A percentile compares a stretch with the other conserved stretches of the same genome.
Evolutionary conservation across 2,113 vertebrate genomes (phyloP).

Genomic region (Lycaon pictus): DNA sequence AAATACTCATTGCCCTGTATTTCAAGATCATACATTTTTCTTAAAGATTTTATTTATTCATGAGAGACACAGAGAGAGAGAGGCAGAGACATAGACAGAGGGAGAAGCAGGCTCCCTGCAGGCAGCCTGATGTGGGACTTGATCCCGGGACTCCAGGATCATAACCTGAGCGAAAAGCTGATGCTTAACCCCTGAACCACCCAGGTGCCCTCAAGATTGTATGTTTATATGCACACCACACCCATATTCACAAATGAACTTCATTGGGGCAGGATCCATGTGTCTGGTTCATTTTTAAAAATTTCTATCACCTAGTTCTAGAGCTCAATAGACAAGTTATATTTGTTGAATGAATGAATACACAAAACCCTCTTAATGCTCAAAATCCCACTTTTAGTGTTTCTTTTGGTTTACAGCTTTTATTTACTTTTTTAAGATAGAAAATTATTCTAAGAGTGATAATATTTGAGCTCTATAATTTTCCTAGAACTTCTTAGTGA

Average conservation of each 20-base stretch:
- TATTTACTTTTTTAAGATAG: neutral
- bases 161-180: too few relatives aligned
- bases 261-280: neutral
- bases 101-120: too few relatives aligned
- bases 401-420: neutral
- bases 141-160: too few relatives aligned
- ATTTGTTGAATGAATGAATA: neutral
- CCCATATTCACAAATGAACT: neutral
- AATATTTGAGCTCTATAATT: neutral
- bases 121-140: too few relatives aligned
- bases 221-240: neutral
- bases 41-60: too few relatives aligned
- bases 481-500: constrained; percentile 19
- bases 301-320: neutral
- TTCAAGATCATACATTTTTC: neutral
- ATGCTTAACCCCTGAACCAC: too few relatives aligned
- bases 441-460: neutral
- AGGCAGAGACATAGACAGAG: too few relatives aligned
- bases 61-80: too few relatives aligned
- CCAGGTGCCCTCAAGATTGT: too few relatives aligned
- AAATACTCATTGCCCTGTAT: neutral
- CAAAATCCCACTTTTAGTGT: neutral
- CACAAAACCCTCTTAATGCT: neutral
- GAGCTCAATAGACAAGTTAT: neutral
- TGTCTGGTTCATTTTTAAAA: neutral